These are phyloP conservation scores for Villa cingulata DNA, from an alignment of 2,888 invertebrate genomes.

Conservation along the genomic window DNA sequence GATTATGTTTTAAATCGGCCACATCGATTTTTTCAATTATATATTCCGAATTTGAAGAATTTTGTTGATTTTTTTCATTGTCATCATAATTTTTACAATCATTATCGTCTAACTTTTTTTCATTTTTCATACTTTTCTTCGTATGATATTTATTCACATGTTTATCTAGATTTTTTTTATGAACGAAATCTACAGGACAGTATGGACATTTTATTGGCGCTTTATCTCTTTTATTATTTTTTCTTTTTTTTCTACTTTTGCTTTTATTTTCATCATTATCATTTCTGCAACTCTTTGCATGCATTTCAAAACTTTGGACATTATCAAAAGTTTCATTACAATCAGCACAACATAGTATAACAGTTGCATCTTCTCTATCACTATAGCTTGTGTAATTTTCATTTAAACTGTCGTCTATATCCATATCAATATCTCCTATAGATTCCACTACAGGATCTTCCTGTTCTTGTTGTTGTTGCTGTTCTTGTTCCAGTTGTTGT, in stretches of 20 bases:
- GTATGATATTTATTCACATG: conserved; percentile 32
- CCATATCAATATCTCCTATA: neutral
- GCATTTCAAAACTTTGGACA: conserved; percentile 12
- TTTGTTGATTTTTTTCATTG: neutral
- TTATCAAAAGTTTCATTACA: conserved; percentile 14
- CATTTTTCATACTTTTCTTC: conserved; percentile 2
- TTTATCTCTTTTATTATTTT: neutral
- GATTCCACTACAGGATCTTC: neutral
- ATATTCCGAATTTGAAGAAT: neutral
- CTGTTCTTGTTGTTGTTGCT: too few relatives aligned
- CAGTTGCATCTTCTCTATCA: neutral
- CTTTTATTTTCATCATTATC: neutral
- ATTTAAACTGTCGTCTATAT: neutral
- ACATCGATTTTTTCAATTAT: conserved; percentile 24
- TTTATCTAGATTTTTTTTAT: conserved; percentile 34
- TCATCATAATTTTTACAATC: neutral
- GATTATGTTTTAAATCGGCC: neutral
- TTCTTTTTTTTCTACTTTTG: neutral
- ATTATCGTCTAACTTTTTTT: neutral
- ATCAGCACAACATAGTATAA: conserved; percentile 2
- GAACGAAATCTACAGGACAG: conserved; percentile 33
- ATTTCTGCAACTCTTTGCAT: conserved; percentile 9
- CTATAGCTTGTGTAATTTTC: neutral
- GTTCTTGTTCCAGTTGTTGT: too few relatives aligned
- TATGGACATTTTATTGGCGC: conserved; percentile 11